A percentile compares a stretch with the other conserved stretches of the same genome.
phyloP scores from a whole-genome alignment of 2,797 vertebrate genomes.

The Chrosomus eos region DNA sequence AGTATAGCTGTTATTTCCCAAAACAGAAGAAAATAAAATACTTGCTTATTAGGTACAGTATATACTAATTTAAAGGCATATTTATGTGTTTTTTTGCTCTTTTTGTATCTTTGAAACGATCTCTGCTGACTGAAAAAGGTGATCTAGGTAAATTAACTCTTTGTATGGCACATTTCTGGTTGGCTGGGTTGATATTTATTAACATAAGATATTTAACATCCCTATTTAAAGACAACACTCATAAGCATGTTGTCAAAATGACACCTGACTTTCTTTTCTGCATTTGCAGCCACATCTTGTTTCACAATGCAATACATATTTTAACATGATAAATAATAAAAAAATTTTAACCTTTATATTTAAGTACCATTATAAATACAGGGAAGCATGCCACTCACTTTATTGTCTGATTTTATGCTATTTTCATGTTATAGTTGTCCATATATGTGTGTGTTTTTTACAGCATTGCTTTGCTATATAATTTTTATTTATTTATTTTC shows the following conservation, averaged over 20 bases:
- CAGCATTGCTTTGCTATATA: slow-evolving; percentile 56
- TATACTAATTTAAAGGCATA: slow-evolving; percentile 13
- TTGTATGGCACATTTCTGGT: slow-evolving; percentile 58
- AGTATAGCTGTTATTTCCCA: background rate
- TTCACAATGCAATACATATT: slow-evolving; percentile 67
- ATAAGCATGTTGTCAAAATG: slow-evolving; percentile 74
- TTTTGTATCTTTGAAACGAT: slow-evolving; percentile 73
- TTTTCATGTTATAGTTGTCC: slow-evolving; percentile 8
- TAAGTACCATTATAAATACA: slow-evolving; percentile 50
- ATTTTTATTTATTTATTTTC: slow-evolving; percentile 27
- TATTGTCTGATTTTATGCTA: background rate
- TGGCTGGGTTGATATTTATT: slow-evolving; percentile 47
- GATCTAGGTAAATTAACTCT: slow-evolving; percentile 80
- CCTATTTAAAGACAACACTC: slow-evolving; percentile 73
- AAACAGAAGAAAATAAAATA: background rate
- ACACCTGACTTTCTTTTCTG: slow-evolving; percentile 57
- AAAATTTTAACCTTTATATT: slow-evolving; percentile 31
- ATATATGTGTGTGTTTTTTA: slow-evolving; percentile 48
- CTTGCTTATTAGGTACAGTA: slow-evolving; percentile 12
- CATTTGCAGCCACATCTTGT: slow-evolving; percentile 43
- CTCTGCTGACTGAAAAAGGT: slow-evolving; percentile 74
- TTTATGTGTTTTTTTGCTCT: slow-evolving; percentile 64
- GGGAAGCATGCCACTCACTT: slow-evolving; percentile 29
- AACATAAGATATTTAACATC: slow-evolving; percentile 58
- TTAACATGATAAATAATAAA: slow-evolving; percentile 17